Evolutionary conservation across 2,888 invertebrate species (phyloP).

Genomic region (Stratiomys singularior): DNA sequence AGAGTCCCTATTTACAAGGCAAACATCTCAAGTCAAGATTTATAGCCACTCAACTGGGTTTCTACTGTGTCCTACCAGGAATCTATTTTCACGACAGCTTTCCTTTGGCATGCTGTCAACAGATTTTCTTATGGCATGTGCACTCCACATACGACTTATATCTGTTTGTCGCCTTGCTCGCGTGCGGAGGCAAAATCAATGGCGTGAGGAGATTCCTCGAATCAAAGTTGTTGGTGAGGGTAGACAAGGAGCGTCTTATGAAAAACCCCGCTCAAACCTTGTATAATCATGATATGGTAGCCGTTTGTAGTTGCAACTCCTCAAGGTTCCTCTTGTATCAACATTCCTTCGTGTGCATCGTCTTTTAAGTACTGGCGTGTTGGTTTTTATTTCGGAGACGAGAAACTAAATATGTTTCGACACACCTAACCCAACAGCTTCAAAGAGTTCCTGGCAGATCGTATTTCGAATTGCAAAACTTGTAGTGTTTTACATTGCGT

Average conservation of each 20-base stretch:
- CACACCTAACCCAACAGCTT: neutral
- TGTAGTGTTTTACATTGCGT: too few species aligned
- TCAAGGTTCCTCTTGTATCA: neutral
- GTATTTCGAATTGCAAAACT: neutral
- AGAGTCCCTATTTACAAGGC: neutral
- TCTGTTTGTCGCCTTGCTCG: neutral
- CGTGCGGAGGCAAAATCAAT: neutral
- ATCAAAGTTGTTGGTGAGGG: neutral
- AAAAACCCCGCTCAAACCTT: neutral
- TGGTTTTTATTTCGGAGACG: too few species aligned
- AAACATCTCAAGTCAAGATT: slow-evolving; percentile 30
- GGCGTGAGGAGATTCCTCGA: neutral
- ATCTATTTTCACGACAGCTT: neutral
- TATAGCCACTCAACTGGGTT: slow-evolving; percentile 10
- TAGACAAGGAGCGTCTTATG: neutral
- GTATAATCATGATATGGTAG: neutral
- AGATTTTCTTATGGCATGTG: neutral
- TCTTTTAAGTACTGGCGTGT: too few species aligned
- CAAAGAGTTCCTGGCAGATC: neutral
- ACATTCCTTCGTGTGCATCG: neutral
- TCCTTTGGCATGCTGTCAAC: slow-evolving; percentile 1
- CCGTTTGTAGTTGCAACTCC: neutral
- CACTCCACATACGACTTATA: neutral
- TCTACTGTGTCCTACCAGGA: neutral
- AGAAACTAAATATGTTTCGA: neutral